A percentile compares a stretch with the other conserved stretches of the same genome.
phyloP scores from a whole-genome alignment of 1,140 invertebrate genomes.

The Halesus radiatus region DNA sequence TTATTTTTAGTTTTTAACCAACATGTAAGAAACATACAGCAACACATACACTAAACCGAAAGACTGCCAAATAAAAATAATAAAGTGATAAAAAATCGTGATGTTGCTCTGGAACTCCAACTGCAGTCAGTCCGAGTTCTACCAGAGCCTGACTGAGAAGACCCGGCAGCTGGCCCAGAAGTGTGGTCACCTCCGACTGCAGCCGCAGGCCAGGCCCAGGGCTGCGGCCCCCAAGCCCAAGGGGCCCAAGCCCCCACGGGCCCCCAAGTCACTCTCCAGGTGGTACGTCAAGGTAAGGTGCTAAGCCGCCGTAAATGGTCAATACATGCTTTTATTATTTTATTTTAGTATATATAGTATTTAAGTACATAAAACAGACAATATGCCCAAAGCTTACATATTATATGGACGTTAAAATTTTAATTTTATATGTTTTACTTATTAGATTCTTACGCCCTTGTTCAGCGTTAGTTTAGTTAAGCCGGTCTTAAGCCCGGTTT shows the following conservation, averaged over 20 bases:
- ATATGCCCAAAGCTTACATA: no score
- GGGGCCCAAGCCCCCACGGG: conserved; percentile 42
- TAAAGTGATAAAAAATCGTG: conserved; percentile 17
- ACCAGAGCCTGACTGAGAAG: conserved; percentile 62
- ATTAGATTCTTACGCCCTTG: no score
- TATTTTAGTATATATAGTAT: no score
- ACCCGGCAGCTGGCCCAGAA: conserved; percentile 63
- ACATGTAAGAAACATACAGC: no score
- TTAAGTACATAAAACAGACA: no score
- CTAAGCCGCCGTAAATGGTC: conserved; percentile 33
- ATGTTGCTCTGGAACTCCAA: conserved; percentile 60
- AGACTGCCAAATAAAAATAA: neutral
- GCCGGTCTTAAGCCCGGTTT: no score
- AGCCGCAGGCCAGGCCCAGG: conserved; percentile 19
- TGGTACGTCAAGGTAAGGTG: conserved; percentile 68
- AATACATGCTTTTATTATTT: no score
- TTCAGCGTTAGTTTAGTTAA: no score
- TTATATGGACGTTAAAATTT: no score
- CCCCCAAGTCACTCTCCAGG: conserved; percentile 60
- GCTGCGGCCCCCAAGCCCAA: neutral
- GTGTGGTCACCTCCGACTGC: conserved; percentile 58
- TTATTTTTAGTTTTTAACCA: no score
- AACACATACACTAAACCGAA: neutral
- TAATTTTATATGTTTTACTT: no score
- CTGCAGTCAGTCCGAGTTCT: conserved; percentile 55